These are phyloP conservation scores for Tragulus kanchil DNA, from an alignment of 2,113 vertebrate species.

Conservation along the genomic window DNA sequence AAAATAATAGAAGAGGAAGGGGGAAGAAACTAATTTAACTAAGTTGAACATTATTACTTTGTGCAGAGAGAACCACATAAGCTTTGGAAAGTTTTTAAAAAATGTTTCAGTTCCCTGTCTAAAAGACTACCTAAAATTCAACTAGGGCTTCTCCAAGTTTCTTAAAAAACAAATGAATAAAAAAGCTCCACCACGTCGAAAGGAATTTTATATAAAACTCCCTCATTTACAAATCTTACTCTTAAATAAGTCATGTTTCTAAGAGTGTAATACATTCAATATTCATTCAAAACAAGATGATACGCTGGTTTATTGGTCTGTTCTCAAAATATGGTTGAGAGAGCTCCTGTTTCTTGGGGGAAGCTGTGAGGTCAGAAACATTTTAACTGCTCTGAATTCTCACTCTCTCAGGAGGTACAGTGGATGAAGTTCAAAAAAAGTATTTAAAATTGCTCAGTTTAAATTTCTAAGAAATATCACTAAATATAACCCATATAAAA, in stretches of 20 bases:
- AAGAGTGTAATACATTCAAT: neutral
- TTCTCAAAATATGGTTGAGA: neutral
- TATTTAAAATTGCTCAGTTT: conserved; percentile 40
- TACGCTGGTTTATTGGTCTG: neutral
- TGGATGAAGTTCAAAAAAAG: neutral
- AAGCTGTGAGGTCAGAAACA: neutral
- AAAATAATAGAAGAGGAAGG: neutral
- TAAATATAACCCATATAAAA: conserved; percentile 11
- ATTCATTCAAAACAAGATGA: neutral
- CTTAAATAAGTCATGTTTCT: conserved; percentile 54
- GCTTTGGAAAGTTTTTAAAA: neutral
- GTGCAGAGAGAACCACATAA: neutral
- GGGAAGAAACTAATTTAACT: neutral
- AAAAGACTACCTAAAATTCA: conserved; percentile 45
- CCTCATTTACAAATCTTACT: conserved; percentile 12
- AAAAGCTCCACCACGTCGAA: conserved; percentile 35
- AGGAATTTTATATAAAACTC: conserved; percentile 24
- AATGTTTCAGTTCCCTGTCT: neutral
- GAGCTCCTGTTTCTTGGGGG: neutral
- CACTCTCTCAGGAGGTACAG: neutral
- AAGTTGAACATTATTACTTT: neutral
- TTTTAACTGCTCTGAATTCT: neutral
- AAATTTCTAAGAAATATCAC: conserved; percentile 13
- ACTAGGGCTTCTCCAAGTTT: conserved; percentile 52
- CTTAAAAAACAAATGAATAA: conserved; percentile 42